Evolutionary conservation across 2,797 vertebrate genomes (phyloP).

Genomic region (Gallirallus australis): DNA sequence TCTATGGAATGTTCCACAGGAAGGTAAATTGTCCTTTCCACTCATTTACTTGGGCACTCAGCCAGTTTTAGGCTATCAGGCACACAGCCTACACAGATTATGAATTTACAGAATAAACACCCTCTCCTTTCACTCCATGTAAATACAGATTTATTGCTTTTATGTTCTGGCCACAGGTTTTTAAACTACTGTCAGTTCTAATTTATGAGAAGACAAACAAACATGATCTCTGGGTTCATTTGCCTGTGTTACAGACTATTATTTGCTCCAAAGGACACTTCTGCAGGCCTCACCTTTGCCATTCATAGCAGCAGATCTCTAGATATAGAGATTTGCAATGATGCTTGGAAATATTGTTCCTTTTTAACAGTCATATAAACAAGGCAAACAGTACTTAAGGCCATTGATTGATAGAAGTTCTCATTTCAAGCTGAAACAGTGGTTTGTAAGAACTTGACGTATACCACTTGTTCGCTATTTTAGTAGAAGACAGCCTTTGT

Average conservation of each 20-base stretch:
- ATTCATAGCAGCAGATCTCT: not conserved
- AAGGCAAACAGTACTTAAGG: not conserved
- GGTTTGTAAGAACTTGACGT: not conserved
- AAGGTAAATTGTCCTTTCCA: not conserved
- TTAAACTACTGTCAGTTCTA: constrained; percentile 3
- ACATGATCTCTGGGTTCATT: not conserved
- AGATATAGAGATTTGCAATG: not conserved
- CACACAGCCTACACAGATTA: not conserved
- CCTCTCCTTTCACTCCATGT: not conserved
- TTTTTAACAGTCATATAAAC: not conserved
- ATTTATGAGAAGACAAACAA: constrained; percentile 8
- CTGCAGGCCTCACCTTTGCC: not conserved
- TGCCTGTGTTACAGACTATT: not conserved
- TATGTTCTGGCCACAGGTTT: not conserved
- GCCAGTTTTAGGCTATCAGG: not conserved
- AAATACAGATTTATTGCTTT: constrained; percentile 27
- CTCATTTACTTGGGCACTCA: not conserved
- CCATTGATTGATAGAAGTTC: not conserved
- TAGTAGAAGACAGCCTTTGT: not conserved
- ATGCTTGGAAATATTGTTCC: not conserved
- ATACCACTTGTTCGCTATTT: not conserved
- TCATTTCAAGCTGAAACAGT: not conserved
- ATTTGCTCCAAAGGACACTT: not conserved
- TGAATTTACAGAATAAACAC: not conserved
- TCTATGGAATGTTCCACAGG: not conserved